Evolutionary conservation across 2,888 invertebrate genomes (phyloP).

Genomic region (Campopleginae sp.): DNA sequence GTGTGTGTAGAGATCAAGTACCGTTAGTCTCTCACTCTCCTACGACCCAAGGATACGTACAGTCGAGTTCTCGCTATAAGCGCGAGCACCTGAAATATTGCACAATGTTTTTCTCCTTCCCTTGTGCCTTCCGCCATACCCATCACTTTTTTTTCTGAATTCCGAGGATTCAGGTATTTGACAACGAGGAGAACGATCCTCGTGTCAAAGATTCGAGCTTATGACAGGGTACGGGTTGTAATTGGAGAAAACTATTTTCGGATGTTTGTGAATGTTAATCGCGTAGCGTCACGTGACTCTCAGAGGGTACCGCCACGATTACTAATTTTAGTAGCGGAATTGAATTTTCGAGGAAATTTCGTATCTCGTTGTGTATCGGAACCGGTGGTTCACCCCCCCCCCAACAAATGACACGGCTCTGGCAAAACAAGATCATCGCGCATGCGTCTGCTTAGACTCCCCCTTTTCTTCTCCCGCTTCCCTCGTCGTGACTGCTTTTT

Average conservation of each 20-base stretch:
- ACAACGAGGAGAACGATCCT: not conserved
- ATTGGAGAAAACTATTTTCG: not conserved
- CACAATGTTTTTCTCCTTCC: conserved; percentile 35
- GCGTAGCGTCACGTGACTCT: not conserved
- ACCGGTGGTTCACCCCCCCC: conserved; percentile 84
- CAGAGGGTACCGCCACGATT: not conserved
- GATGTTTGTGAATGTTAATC: not conserved
- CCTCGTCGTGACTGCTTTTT: conserved; percentile 61
- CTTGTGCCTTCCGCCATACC: not conserved
- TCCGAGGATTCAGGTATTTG: not conserved
- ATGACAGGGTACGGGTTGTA: not conserved
- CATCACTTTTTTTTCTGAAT: not conserved
- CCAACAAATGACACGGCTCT: conserved; percentile 75
- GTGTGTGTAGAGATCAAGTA: conserved; percentile 33
- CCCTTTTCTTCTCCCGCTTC: conserved; percentile 66
- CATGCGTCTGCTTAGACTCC: conserved; percentile 76
- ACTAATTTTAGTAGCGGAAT: conserved; percentile 1
- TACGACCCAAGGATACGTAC: conserved; percentile 48
- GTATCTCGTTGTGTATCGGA: conserved; percentile 74
- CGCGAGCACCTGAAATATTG: conserved; percentile 37
- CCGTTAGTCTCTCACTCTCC: conserved; percentile 56
- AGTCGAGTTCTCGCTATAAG: conserved; percentile 43
- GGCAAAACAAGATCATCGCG: conserved; percentile 81
- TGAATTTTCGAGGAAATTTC: conserved; percentile 46
- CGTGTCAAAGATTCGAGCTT: not conserved